Evolutionary conservation across 2,797 vertebrate genomes (phyloP), one percentile per base, ranked within the genome.

Genomic region (Megaceryle alcyon): DNA sequence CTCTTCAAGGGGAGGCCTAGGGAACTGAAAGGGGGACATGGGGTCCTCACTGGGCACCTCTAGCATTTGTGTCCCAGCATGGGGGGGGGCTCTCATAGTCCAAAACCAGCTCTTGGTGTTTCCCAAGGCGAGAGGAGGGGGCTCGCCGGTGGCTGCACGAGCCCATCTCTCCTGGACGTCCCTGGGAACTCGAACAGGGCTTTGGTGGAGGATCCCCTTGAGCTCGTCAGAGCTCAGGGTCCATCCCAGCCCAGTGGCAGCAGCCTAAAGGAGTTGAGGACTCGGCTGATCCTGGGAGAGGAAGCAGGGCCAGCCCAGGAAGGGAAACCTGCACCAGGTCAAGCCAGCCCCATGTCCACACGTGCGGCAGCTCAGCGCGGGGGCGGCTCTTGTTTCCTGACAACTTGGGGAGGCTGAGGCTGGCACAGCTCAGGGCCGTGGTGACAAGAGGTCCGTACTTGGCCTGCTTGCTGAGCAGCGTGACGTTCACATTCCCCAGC

Each of bases 401-500:
- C n/a, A 70, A 46, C 59, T 35, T 31, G n/a, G 76, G 72, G 63
- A 59, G 29, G 37, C 87, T 37, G 14, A 25, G 33, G 33, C 31
- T 17, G 26, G 49, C 26, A 28, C 26, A 9, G 6, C 28, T 3
- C 14, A 1, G 5, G 39, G 35, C 12, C 4, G 75, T 29, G 35
- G 76, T 0, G 65, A 64, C 31, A 21, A 49, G 44, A n/a, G 44
- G 29, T 33, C 56, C 82, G 37, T 98, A 98, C 98, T 98, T 99
- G 92, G 98, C 98, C 96, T 99, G 99, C 91, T 99, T 99, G 98
- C 98, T 99, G 95, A 99, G 96, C 90, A 99, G 99, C 2, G 99
- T 99, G 92, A 99, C 98, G 6, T 99, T 99, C 93, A 99, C 98
- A 1, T 99, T 99, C 83, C 99, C 99, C 16, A 99, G 98, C 81